Percentiles rank a stretch among this genome's conserved stretches.
phyloP scores from a whole-genome alignment of 2,797 vertebrate species.

The Falco naumanni region DNA sequence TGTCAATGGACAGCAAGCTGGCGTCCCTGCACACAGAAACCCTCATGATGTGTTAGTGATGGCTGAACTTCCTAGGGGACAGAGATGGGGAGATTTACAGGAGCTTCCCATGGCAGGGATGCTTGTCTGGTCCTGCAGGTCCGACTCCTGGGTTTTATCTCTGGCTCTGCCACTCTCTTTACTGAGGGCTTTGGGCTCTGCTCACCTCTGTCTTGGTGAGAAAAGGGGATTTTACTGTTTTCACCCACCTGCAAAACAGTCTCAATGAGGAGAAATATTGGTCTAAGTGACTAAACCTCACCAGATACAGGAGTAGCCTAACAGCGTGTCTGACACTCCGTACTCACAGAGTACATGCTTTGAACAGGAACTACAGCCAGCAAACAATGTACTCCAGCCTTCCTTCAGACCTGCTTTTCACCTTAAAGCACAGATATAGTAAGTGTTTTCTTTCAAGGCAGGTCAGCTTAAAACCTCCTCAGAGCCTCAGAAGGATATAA shows the following conservation, averaged over 20 bases:
- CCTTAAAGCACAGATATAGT: not conserved
- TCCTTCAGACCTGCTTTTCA: not conserved
- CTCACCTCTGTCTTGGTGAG: not conserved
- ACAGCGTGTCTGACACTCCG: not conserved
- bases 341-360: not conserved
- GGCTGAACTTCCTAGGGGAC: not conserved
- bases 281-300: not conserved
- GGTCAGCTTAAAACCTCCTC: not conserved
- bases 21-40: not conserved
- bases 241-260: not conserved
- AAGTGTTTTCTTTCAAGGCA: rapidly evolving
- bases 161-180: not conserved
- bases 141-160: not conserved
- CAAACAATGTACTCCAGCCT: not conserved
- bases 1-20: not conserved
- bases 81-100: not conserved
- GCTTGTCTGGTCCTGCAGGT: not conserved
- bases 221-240: not conserved
- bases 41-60: rapidly evolving
- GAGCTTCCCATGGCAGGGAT: not conserved
- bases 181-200: not conserved
- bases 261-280: not conserved
- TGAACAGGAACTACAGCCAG: not conserved
- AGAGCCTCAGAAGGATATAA: not conserved
- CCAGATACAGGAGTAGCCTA: not conserved